phyloP scores from a whole-genome alignment of 2,113 vertebrate species.

The Illadopsis cleaveri region DNA sequence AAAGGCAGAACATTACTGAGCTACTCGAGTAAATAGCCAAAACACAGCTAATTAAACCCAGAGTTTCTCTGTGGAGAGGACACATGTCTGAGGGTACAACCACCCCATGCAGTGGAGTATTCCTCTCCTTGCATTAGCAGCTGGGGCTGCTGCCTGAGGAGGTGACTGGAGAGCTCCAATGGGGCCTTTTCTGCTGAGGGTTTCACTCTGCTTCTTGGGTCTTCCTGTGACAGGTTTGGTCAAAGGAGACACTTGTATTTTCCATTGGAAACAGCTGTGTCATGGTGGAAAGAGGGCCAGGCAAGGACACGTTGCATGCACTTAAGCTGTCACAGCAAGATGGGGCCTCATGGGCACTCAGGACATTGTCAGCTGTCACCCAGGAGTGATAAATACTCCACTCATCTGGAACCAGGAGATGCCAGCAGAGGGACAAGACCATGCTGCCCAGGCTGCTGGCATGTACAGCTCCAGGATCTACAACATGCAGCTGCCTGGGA shows the following conservation, averaged over 20 bases:
- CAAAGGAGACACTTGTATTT: background rate
- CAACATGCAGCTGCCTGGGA: background rate
- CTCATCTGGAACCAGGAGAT: background rate
- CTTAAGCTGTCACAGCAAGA: background rate
- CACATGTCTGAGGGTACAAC: background rate
- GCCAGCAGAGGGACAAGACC: background rate
- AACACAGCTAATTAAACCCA: background rate
- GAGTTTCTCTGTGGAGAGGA: background rate
- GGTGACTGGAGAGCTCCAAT: rapidly evolving
- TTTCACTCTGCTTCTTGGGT: background rate
- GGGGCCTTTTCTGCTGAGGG: background rate
- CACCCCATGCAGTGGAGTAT: rapidly evolving
- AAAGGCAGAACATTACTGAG: background rate
- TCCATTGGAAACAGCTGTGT: background rate
- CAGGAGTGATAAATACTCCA: background rate
- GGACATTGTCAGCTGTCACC: background rate
- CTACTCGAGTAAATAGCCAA: background rate
- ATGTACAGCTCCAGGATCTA: background rate
- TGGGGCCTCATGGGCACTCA: rapidly evolving
- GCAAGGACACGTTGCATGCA: rapidly evolving
- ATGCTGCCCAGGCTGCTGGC: rapidly evolving
- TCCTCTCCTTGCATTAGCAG: background rate
- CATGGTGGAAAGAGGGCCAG: rapidly evolving
- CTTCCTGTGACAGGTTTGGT: background rate
- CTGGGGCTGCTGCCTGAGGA: background rate